phyloP scores from a whole-genome alignment of 2,797 vertebrate species.

The Leuciscus waleckii region DNA sequence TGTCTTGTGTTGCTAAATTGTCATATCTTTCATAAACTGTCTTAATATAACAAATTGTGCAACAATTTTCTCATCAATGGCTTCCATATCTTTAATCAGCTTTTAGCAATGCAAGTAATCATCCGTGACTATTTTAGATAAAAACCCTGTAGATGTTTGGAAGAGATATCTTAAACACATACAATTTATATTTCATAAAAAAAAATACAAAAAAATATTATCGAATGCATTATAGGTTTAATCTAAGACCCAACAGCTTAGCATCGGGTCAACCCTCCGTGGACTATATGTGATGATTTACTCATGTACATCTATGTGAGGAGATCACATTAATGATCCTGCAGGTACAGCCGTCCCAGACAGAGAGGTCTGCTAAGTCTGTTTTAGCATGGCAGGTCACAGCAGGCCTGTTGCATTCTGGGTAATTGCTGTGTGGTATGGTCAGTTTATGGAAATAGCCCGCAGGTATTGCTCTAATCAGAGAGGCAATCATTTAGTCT shows the following conservation, averaged over 20 bases:
- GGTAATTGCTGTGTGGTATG: slow-evolving; percentile 75
- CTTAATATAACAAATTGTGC: neutral
- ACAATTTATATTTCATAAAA: neutral
- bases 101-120: neutral
- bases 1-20: neutral
- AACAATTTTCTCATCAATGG: slow-evolving; percentile 6
- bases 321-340: neutral
- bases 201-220: neutral
- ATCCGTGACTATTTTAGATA: neutral
- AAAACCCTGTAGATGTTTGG: neutral
- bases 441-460: slow-evolving; percentile 69
- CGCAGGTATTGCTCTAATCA: slow-evolving; percentile 71
- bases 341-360: neutral
- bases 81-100: neutral
- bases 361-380: slow-evolving; percentile 50
- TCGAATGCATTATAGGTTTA: neutral
- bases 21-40: neutral
- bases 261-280: neutral
- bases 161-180: neutral
- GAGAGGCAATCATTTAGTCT: slow-evolving; percentile 77
- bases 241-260: neutral
- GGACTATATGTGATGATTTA: neutral
- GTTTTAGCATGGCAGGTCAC: slow-evolving; percentile 68
- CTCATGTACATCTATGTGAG: neutral
- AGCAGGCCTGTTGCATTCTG: slow-evolving; percentile 69